Conservation (phyloP, 2,888 invertebrate species). For the Cephus spinipes region DNA sequence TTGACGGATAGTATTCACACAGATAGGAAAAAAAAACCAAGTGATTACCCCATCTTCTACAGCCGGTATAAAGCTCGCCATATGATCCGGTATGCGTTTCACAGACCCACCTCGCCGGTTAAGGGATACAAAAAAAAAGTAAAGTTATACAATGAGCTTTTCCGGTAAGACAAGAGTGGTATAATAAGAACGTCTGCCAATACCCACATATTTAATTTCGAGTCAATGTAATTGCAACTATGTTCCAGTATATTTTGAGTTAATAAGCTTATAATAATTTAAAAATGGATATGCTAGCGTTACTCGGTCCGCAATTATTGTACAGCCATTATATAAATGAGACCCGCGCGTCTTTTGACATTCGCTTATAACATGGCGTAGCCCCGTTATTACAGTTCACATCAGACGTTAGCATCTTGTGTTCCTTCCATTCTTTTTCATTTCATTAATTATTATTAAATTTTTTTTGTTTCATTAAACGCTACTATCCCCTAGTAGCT, state of each 20-base stretch:
- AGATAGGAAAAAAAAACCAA: neutral
- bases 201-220: constrained; percentile 21
- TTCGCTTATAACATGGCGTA: constrained; percentile 19
- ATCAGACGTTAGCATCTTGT: constrained; percentile 17
- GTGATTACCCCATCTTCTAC: neutral
- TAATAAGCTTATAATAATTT: constrained; percentile 33
- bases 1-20: neutral
- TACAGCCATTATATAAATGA: constrained; percentile 47
- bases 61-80: neutral
- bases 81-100: neutral
- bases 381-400: constrained; percentile 19
- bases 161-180: neutral
- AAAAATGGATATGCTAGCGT: constrained; percentile 55
- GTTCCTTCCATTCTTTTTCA: constrained; percentile 31
- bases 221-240: constrained; percentile 33
- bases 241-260: constrained; percentile 26
- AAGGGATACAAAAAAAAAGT: neutral
- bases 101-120: neutral
- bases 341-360: constrained; percentile 22
- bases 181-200: neutral
- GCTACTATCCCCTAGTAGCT: constrained; percentile 45
- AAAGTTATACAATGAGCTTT: neutral
- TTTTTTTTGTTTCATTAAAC: constrained; percentile 14
- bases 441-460: constrained; percentile 24
- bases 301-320: constrained; percentile 48